Percentiles rank a stretch among this genome's conserved stretches.
phyloP scores from a whole-genome alignment of 2,888 invertebrate genomes.

The Clunio marinus region DNA sequence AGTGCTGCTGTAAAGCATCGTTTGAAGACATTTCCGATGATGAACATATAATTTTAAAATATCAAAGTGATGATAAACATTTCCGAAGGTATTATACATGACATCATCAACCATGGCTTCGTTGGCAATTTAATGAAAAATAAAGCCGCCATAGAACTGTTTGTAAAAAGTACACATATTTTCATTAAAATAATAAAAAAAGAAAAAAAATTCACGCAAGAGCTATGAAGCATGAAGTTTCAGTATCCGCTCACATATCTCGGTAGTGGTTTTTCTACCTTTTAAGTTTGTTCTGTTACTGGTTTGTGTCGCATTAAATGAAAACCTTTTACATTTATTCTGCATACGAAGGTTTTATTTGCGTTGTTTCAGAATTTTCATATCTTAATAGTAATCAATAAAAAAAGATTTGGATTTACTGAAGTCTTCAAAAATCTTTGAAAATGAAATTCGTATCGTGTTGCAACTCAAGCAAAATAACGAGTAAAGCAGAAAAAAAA shows the following conservation, averaged over 20 bases:
- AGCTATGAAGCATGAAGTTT: constrained; percentile 50
- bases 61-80: no score
- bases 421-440: no score
- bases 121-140: neutral
- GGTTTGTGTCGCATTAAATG: neutral
- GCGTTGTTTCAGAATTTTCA: no score
- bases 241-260: constrained; percentile 27
- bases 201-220: constrained; percentile 43
- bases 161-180: neutral
- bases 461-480: neutral
- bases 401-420: no score
- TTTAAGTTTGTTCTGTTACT: neutral
- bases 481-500: neutral
- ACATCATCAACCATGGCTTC: neutral
- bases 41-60: no score
- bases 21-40: no score
- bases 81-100: no score
- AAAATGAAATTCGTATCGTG: no score
- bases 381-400: no score
- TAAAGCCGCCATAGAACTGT: constrained; percentile 18
- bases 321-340: no score
- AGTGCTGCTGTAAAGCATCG: no score
- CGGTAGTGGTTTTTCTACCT: constrained; percentile 8
- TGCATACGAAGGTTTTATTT: no score
- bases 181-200: constrained; percentile 30